Evolutionary conservation across 2,888 invertebrate species (phyloP).

Genomic region (Macropis europaea): DNA sequence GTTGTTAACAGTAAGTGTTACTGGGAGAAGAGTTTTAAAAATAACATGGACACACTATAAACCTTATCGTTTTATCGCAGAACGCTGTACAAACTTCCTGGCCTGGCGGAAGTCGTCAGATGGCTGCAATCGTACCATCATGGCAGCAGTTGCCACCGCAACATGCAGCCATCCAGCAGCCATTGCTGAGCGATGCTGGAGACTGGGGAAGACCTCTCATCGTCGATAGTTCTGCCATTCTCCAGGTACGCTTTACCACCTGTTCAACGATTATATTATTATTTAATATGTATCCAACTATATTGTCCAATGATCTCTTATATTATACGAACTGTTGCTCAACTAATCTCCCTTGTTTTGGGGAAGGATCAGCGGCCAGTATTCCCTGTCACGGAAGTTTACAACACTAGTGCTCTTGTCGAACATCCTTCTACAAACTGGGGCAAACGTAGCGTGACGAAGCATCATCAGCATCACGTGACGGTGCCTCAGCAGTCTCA

Average conservation of each 20-base stretch:
- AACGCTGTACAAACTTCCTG: constrained; percentile 87
- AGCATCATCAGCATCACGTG: constrained; percentile 84
- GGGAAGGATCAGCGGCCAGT: constrained; percentile 83
- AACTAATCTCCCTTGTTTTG: constrained; percentile 67
- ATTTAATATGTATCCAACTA: no score
- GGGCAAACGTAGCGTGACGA: constrained; percentile 81
- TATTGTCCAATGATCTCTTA: not conserved
- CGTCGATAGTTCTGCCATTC: constrained; percentile 88
- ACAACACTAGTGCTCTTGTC: constrained; percentile 81
- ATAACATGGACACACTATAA: no score
- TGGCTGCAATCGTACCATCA: constrained; percentile 89
- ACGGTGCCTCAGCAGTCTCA: constrained; percentile 83
- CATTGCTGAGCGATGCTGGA: constrained; percentile 83
- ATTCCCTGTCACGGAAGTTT: constrained; percentile 84
- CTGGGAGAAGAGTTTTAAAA: no score
- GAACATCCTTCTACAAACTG: constrained; percentile 81
- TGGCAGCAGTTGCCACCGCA: constrained; percentile 89
- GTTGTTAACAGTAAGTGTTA: constrained; percentile 84
- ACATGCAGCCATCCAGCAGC: constrained; percentile 84
- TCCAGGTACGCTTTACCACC: constrained; percentile 81
- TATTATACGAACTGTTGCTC: constrained; percentile 1
- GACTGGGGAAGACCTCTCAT: constrained; percentile 89
- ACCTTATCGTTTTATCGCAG: constrained; percentile 66
- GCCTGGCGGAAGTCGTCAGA: constrained; percentile 87
- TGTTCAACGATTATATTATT: not conserved